phyloP scores from a whole-genome alignment of 2,888 invertebrate genomes.

The Himalopsyche tibetana region DNA sequence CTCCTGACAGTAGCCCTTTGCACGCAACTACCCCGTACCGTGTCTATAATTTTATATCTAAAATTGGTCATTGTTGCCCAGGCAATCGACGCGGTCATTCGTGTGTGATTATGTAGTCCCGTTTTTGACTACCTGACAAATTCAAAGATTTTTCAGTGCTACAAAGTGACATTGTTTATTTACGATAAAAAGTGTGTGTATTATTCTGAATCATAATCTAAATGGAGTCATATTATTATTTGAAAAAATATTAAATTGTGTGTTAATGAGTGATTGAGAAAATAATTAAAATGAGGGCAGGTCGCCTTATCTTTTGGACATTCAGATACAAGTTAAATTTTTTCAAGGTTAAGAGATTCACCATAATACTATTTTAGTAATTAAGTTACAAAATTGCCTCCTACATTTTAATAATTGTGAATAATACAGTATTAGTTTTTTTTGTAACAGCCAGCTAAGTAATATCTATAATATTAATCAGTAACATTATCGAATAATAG shows the following conservation, averaged over 20 bases:
- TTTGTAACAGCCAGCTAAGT: no score
- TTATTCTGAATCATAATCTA: no score
- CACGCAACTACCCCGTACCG: neutral
- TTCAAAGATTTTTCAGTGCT: neutral
- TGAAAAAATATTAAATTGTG: neutral
- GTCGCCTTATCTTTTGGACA: neutral
- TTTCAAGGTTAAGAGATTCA: neutral
- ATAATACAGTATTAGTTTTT: no score
- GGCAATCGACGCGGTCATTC: constrained; percentile 6
- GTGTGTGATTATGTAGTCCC: neutral
- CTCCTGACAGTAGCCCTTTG: neutral
- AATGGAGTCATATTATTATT: no score
- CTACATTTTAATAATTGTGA: no score
- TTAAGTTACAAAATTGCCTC: no score
- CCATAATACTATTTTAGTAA: neutral
- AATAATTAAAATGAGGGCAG: neutral
- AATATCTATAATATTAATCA: no score
- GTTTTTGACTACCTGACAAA: constrained; percentile 3
- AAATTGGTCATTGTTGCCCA: constrained; percentile 11
- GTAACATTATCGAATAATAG: no score
- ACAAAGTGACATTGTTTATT: neutral
- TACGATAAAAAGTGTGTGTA: no score
- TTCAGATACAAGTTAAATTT: neutral
- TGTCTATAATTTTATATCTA: constrained; percentile 34
- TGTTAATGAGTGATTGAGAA: neutral